phyloP scores from a whole-genome alignment of 2,888 invertebrate species.

The Plebejus melissa region DNA sequence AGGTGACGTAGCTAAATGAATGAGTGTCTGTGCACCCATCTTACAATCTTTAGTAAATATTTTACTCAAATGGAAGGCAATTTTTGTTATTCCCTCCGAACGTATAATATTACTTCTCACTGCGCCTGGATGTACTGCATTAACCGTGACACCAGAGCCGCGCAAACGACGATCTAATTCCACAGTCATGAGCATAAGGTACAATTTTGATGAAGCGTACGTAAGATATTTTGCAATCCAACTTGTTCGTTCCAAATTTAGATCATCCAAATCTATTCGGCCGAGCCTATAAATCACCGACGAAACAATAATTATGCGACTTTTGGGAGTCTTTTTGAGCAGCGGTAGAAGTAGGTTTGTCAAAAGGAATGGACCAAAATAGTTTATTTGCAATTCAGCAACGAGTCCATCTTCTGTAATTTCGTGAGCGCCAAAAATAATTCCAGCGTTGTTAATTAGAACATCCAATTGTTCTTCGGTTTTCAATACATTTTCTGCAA shows the following conservation, averaged over 20 bases:
- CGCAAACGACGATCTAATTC: constrained; percentile 84
- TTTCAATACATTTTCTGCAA: constrained; percentile 74
- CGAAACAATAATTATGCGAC: constrained; percentile 52
- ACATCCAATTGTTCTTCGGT: constrained; percentile 72
- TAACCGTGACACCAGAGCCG: constrained; percentile 85
- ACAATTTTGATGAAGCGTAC: constrained; percentile 73
- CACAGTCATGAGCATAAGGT: constrained; percentile 72
- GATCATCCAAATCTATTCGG: constrained; percentile 41
- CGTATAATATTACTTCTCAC: constrained; percentile 82
- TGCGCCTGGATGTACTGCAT: constrained; percentile 90
- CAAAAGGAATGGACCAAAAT: constrained; percentile 82
- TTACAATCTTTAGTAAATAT: constrained; percentile 44
- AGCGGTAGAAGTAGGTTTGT: constrained; percentile 77
- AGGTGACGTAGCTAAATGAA: constrained; percentile 76
- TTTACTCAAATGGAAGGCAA: background rate
- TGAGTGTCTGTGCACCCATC: constrained; percentile 71
- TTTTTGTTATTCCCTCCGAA: background rate
- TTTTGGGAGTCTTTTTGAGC: constrained; percentile 45
- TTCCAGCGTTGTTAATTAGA: constrained; percentile 80
- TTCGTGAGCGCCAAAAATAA: constrained; percentile 50
- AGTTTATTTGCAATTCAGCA: constrained; percentile 75
- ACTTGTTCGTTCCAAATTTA: constrained; percentile 36
- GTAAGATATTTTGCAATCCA: background rate
- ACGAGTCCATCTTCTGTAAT: constrained; percentile 80
- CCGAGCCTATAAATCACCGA: constrained; percentile 46